Base-by-base conservation (phyloP, 2,797 vertebrate genomes). In the Pteropus rufus region DNA sequence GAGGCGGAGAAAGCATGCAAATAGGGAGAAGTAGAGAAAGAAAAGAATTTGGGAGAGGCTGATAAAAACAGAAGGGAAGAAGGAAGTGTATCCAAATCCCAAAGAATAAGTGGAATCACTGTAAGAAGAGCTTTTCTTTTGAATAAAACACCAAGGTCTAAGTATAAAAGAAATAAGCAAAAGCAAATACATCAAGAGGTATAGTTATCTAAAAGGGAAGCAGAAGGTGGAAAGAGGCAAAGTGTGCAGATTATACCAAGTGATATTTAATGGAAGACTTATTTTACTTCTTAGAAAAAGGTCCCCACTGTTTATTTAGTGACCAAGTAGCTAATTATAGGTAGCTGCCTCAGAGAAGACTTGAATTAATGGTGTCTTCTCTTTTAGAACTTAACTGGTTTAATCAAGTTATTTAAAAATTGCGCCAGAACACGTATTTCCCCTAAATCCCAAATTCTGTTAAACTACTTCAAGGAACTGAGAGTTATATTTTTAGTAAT, bases 401-500 rank as follows among this genome's bases (percentile, higher is more conserved):
- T 95, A 92, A 94, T 54, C 34, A 89, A 75, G 12, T 82, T 58
- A 62, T 89, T 97, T 81, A 91, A 95, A 97, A 94, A 91, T 93
- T 93, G 56, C 2, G 5, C 76, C 76, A 95, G 60, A 91, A n/a
- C 21, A 23, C 52, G 72, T 64, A 87, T 95, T 88, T 97, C 31
- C 24, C 16, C 73, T 76, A 87, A 95, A 95, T 93, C 70, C 87
- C 29, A 96, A 26, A 29, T 93, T 62, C 96, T 77, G 75, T 21
- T 97, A 96, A 95, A 90, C 39, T 54, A 52, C 75, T 96, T 97
- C 72, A 52, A 93, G 97, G 73, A 89, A 93, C 97, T 92, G 88
- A 97, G 82, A 96, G 67, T 94, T 93, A 80, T 88, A 83, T 41
- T 84, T 97, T 97, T 95, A 95, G 75, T 95, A 89, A 76, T 91